phyloP scores from a whole-genome alignment of 2,888 invertebrate species.

The Conops quadrifasciatus region DNA sequence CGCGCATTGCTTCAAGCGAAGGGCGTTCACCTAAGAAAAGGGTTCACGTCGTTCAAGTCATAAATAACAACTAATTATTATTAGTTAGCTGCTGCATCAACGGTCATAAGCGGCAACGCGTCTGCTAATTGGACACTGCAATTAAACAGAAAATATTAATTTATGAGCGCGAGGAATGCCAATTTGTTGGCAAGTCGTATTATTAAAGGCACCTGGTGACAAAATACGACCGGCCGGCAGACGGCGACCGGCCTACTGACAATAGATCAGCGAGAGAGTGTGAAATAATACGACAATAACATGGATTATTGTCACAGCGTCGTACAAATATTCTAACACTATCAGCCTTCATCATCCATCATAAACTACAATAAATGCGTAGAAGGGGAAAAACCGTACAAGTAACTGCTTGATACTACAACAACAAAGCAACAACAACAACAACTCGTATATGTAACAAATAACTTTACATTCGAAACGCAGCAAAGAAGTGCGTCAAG shows the following conservation, averaged over 20 bases:
- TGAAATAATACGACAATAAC: conserved; percentile 22
- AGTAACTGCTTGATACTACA: too few relatives aligned
- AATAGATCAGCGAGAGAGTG: neutral
- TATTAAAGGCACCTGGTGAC: conserved; percentile 62
- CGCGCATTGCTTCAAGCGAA: too few relatives aligned
- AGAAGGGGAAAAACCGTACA: too few relatives aligned
- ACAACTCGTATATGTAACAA: too few relatives aligned
- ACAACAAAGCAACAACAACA: too few relatives aligned
- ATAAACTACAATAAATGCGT: too few relatives aligned
- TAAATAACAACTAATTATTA: conserved; percentile 32
- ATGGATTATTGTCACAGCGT: conserved; percentile 18
- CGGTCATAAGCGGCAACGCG: conserved; percentile 13
- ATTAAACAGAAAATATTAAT: conserved; percentile 59
- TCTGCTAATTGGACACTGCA: conserved; percentile 43
- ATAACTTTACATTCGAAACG: too few relatives aligned
- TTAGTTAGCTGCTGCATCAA: conserved; percentile 1
- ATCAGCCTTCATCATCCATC: too few relatives aligned
- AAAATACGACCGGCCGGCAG: neutral
- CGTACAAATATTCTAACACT: neutral
- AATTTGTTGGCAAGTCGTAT: conserved; percentile 48
- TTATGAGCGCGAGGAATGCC: conserved; percentile 54
- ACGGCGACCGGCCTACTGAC: neutral
- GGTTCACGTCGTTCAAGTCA: conserved; percentile 25
- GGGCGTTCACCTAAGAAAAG: neutral
- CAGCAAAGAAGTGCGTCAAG: too few relatives aligned